Percentiles rank a stretch among this genome's conserved stretches.
phyloP scores from a whole-genome alignment of 2,797 vertebrate genomes.

The Hozukius guyotensis region DNA sequence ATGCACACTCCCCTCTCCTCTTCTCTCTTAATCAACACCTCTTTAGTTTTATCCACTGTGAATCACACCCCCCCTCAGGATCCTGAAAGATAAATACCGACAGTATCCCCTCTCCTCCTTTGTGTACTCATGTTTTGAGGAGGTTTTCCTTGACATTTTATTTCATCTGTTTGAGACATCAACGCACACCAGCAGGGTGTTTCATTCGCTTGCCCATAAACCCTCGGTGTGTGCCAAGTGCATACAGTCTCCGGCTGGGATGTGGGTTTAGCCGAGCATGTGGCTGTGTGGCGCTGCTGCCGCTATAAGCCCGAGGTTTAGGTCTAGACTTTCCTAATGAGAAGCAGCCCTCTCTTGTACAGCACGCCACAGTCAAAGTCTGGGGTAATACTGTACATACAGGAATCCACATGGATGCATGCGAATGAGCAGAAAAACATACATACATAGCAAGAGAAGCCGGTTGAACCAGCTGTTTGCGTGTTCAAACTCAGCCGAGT shows the following conservation, averaged over 20 bases:
- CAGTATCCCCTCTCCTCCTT: constrained; percentile 2
- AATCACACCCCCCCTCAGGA: background rate
- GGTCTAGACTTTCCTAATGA: constrained; percentile 61
- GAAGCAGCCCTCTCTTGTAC: constrained; percentile 31
- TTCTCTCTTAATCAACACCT: constrained; percentile 12
- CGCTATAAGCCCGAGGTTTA: constrained; percentile 29
- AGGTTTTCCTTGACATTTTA: constrained; percentile 7
- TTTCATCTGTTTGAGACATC: constrained; percentile 50
- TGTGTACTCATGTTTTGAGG: background rate
- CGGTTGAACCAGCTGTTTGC: background rate
- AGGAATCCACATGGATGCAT: background rate
- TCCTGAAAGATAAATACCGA: constrained; percentile 15
- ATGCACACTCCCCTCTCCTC: background rate
- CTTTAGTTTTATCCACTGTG: constrained; percentile 20
- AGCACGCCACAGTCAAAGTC: background rate
- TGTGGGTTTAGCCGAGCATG: constrained; percentile 49
- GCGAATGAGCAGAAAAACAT: background rate
- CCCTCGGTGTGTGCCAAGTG: constrained; percentile 23
- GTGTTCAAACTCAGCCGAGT: background rate
- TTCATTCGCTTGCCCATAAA: constrained; percentile 39
- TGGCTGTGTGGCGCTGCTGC: constrained; percentile 33
- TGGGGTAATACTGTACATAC: background rate
- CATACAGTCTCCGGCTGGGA: constrained; percentile 29
- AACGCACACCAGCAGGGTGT: constrained; percentile 12
- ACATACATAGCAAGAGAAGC: background rate